Conservation (phyloP, 2,797 vertebrate species). For the Gambelia wislizenii region DNA sequence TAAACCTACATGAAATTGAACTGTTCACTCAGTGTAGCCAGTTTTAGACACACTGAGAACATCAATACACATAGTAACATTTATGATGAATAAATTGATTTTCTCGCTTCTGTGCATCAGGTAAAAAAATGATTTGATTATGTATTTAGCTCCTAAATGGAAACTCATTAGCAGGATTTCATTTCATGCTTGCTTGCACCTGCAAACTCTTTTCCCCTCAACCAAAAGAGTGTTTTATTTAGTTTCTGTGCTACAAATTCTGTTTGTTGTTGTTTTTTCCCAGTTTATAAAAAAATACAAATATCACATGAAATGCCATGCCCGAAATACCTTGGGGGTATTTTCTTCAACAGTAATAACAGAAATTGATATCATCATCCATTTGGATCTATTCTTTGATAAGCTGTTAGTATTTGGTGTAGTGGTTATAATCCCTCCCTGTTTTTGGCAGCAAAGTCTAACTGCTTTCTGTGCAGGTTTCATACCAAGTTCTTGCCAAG, state of each 20-base stretch:
- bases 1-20: slow-evolving; percentile 41
- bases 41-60: slow-evolving; percentile 49
- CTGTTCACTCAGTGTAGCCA: slow-evolving; percentile 42
- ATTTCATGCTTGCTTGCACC: slow-evolving; percentile 77
- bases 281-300: slow-evolving; percentile 36
- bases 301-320: slow-evolving; percentile 42
- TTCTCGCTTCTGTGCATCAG: slow-evolving; percentile 61
- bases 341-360: not conserved
- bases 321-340: slow-evolving; percentile 36
- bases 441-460: not conserved
- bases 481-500: accelerated
- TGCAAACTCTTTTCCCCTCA: slow-evolving; percentile 69
- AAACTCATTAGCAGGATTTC: slow-evolving; percentile 79
- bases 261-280: slow-evolving; percentile 20
- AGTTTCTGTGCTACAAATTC: slow-evolving; percentile 46
- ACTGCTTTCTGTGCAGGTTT: accelerated
- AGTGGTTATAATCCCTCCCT: not conserved
- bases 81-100: slow-evolving; percentile 75
- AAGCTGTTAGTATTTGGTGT: not conserved
- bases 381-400: slow-evolving; percentile 28
- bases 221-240: slow-evolving; percentile 60
- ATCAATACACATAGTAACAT: slow-evolving; percentile 56
- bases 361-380: slow-evolving; percentile 20
- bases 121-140: slow-evolving; percentile 76
- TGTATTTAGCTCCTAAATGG: slow-evolving; percentile 75